Evolutionary conservation across 2,113 vertebrate species (phyloP).

Genomic region (Mus pahari): DNA sequence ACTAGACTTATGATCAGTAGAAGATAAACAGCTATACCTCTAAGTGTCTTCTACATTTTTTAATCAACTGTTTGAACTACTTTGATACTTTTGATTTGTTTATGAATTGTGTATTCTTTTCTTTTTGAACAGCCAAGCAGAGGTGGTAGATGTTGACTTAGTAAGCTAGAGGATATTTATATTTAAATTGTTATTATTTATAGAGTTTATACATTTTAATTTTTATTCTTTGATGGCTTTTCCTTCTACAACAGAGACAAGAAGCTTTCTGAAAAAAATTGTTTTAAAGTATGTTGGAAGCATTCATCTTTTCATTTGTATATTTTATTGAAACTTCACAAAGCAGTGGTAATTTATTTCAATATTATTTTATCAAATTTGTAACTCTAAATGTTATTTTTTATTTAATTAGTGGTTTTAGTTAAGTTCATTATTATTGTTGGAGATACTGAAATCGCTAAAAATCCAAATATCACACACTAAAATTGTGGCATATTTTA

Average conservation of each 20-base stretch:
- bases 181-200: background rate
- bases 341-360: background rate
- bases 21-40: background rate
- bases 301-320: background rate
- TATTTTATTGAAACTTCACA: background rate
- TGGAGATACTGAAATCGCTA: background rate
- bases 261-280: background rate
- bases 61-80: background rate
- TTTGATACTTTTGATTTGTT: background rate
- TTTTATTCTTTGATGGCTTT: background rate
- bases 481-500: background rate
- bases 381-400: background rate
- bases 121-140: background rate
- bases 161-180: background rate
- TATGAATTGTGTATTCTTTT: background rate
- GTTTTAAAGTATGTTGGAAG: background rate
- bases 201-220: background rate
- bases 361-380: background rate
- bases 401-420: conserved; percentile 2
- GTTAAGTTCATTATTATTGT: background rate
- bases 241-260: background rate
- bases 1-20: background rate
- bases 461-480: background rate
- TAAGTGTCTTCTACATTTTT: conserved; percentile 9
- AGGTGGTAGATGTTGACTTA: background rate